Conservation (phyloP, 53 echinoderm and acorn worm species). For the Paracentrotus lividus region DNA sequence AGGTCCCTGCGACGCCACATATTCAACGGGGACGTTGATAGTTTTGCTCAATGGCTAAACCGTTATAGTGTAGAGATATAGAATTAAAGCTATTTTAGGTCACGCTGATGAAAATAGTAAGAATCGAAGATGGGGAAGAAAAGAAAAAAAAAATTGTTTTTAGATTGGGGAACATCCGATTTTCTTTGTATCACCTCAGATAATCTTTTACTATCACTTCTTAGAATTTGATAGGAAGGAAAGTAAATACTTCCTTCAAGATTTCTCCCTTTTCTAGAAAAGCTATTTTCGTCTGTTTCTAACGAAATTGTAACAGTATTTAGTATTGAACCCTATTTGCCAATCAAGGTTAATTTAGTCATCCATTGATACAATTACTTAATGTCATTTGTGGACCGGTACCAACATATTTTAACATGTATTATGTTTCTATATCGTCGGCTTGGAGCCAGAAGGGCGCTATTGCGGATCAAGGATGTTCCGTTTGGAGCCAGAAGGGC, state of each 20-base stretch:
- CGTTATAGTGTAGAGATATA: conserved; percentile 3
- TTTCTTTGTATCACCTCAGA: neutral
- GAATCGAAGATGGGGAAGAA: conserved; percentile 16
- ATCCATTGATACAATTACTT: neutral
- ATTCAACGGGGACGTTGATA: conserved; percentile 35
- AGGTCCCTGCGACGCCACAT: conserved; percentile 31
- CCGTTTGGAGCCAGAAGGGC: too few relatives aligned
- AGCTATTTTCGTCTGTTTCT: conserved; percentile 7
- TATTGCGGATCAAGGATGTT: too few relatives aligned
- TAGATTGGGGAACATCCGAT: conserved; percentile 50
- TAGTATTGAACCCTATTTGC: neutral
- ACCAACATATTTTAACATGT: too few relatives aligned
- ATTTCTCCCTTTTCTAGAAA: neutral
- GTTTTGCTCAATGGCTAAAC: conserved; percentile 39
- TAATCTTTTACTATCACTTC: neutral
- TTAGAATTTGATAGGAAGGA: conserved; percentile 31
- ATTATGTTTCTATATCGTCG: too few relatives aligned
- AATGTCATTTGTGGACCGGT: neutral
- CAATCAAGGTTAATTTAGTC: neutral
- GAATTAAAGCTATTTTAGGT: conserved; percentile 44
- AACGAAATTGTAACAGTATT: neutral
- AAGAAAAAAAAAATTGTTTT: neutral
- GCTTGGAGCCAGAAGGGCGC: too few relatives aligned
- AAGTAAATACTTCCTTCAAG: neutral
- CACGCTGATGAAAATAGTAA: conserved; percentile 32